Conservation (phyloP, 2,888 invertebrate genomes). For the Sarcophaga variegata region DNA sequence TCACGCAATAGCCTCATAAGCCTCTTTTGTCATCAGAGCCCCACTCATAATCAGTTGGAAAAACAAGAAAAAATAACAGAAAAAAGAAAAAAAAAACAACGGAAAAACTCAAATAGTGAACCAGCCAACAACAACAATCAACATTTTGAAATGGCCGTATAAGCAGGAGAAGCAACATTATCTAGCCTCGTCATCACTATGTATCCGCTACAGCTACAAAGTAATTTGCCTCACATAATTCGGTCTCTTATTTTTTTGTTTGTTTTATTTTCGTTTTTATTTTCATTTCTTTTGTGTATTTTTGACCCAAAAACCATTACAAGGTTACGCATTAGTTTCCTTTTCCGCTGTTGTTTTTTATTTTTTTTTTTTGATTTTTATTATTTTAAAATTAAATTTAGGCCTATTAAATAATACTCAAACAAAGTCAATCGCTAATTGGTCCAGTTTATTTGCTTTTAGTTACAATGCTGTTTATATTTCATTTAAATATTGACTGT, state of each 20-base stretch:
- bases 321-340: constrained; percentile 42
- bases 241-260: constrained; percentile 6
- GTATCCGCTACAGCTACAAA: constrained; percentile 44
- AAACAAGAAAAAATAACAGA: constrained; percentile 66
- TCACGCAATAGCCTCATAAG: constrained; percentile 68
- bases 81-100: constrained; percentile 59
- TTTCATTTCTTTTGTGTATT: not conserved
- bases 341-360: not conserved
- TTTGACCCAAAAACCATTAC: constrained; percentile 17
- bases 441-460: constrained; percentile 27
- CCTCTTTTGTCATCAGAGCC: constrained; percentile 62
- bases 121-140: constrained; percentile 1
- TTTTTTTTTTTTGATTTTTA: not conserved
- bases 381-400: constrained; percentile 24
- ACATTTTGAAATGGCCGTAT: constrained; percentile 50
- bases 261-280: not conserved
- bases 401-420: constrained; percentile 10
- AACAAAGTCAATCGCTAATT: constrained; percentile 22
- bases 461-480: constrained; percentile 43
- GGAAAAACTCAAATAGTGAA: too few relatives aligned
- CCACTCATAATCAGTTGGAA: constrained; percentile 56
- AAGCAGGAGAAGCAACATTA: constrained; percentile 38
- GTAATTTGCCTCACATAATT: constrained; percentile 15
- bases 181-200: constrained; percentile 7
- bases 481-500: constrained; percentile 39